phyloP scores from a whole-genome alignment of 2,888 invertebrate species.

The Orthosia gracilis region DNA sequence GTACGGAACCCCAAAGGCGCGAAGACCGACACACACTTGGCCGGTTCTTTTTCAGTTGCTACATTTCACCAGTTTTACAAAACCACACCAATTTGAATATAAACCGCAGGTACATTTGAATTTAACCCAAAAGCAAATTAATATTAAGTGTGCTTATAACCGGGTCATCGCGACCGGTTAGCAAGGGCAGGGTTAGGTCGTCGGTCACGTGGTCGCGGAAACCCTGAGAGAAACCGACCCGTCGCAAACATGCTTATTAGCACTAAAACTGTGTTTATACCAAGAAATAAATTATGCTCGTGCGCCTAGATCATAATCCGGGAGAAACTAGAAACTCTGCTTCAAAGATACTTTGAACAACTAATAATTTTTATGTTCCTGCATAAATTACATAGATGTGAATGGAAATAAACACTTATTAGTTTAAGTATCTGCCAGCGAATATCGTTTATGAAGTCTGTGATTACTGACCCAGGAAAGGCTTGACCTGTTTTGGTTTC shows the following conservation, averaged over 20 bases:
- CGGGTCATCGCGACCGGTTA: slow-evolving; percentile 61
- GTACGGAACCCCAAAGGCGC: no score
- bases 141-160: slow-evolving; percentile 56
- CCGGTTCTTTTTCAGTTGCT: no score
- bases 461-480: not conserved
- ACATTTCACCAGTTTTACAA: not conserved
- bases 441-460: not conserved
- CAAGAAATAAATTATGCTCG: slow-evolving; percentile 11
- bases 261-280: slow-evolving; percentile 38
- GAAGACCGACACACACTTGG: no score
- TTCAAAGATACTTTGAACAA: not conserved
- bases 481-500: not conserved
- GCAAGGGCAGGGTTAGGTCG: slow-evolving; percentile 47
- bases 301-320: slow-evolving; percentile 34
- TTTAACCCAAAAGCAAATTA: slow-evolving; percentile 64
- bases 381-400: slow-evolving; percentile 10
- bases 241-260: slow-evolving; percentile 11
- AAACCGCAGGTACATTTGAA: slow-evolving; percentile 29
- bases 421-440: not conserved
- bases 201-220: slow-evolving; percentile 31
- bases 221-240: slow-evolving; percentile 55
- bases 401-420: not conserved
- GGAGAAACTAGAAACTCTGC: slow-evolving; percentile 41
- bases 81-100: slow-evolving; percentile 5
- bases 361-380: slow-evolving; percentile 17